A percentile compares a stretch with the other conserved stretches of the same genome.
Conservation (phyloP, 2,113 vertebrate species). For the Centropus unirufus region DNA sequence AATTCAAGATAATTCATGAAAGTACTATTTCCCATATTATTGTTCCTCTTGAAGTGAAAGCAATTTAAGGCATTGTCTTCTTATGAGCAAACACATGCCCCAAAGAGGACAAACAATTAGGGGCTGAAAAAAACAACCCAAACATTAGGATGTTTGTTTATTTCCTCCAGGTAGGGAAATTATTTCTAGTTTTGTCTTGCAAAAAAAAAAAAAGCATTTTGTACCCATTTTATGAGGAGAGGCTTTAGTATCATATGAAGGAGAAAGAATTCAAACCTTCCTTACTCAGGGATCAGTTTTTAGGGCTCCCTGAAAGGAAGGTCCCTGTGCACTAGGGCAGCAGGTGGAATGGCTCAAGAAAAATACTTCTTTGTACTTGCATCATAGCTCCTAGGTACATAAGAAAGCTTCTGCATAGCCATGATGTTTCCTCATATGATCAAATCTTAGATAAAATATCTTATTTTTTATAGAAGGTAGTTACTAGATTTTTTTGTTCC, state of each 20-base stretch:
- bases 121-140: not conserved
- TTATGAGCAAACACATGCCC: not conserved
- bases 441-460: not conserved
- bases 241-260: not conserved
- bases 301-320: not conserved
- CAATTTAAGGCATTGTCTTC: not conserved
- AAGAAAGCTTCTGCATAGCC: not conserved
- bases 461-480: not conserved
- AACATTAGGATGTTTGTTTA: not conserved
- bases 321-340: not conserved
- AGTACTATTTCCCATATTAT: rapidly evolving
- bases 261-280: not conserved
- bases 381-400: rapidly evolving
- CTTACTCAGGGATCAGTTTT: not conserved
- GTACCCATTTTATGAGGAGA: not conserved
- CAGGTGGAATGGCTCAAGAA: not conserved
- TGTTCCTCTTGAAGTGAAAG: not conserved
- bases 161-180: not conserved
- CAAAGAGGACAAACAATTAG: not conserved
- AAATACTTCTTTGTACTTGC: not conserved
- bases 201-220: not conserved
- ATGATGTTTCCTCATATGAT: not conserved
- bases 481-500: not conserved
- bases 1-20: not conserved
- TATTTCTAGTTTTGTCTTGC: not conserved